A percentile compares a stretch with the other conserved stretches of the same genome.
Evolutionary conservation across 1,140 invertebrate genomes (phyloP).

Genomic region (Tetraneura akinire): DNA sequence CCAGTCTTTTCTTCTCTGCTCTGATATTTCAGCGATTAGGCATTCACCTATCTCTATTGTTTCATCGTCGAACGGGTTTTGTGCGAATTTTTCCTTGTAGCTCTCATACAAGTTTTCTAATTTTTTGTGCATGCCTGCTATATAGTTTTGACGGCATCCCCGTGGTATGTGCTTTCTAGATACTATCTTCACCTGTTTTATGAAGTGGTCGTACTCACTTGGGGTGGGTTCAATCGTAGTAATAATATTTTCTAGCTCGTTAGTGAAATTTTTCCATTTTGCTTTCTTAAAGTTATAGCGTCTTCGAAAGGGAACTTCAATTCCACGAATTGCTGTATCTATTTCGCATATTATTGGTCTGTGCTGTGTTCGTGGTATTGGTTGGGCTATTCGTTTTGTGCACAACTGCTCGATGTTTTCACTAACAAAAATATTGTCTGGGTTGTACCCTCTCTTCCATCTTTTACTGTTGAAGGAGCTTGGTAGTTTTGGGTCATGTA

Average conservation of each 20-base stretch:
- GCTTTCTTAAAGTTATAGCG: conserved; percentile 48
- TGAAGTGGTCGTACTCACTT: conserved; percentile 15
- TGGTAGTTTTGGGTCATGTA: conserved; percentile 37
- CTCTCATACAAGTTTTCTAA: conserved; percentile 1
- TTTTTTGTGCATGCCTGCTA: conserved; percentile 1
- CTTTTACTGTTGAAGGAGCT: conserved; percentile 36
- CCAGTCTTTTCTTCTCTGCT: conserved; percentile 21
- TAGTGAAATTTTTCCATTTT: conserved; percentile 22
- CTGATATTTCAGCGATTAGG: conserved; percentile 24
- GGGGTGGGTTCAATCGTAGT: conserved; percentile 13
- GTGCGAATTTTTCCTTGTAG: not conserved
- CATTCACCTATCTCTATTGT: conserved; percentile 27
- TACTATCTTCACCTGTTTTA: conserved; percentile 32
- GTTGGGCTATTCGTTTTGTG: too few species aligned
- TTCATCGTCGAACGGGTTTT: conserved; percentile 38
- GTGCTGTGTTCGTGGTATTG: too few species aligned
- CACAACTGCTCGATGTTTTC: conserved; percentile 2
- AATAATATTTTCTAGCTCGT: conserved; percentile 34
- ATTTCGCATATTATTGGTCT: too few species aligned
- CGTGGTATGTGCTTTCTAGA: not conserved
- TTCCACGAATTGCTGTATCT: too few species aligned
- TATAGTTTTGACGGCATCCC: conserved; percentile 34
- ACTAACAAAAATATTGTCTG: not conserved
- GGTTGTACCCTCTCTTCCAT: conserved; percentile 39
- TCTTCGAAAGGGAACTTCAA: not conserved